Conservation (phyloP, 2,888 invertebrate genomes). For the Agonopterix arenella region DNA sequence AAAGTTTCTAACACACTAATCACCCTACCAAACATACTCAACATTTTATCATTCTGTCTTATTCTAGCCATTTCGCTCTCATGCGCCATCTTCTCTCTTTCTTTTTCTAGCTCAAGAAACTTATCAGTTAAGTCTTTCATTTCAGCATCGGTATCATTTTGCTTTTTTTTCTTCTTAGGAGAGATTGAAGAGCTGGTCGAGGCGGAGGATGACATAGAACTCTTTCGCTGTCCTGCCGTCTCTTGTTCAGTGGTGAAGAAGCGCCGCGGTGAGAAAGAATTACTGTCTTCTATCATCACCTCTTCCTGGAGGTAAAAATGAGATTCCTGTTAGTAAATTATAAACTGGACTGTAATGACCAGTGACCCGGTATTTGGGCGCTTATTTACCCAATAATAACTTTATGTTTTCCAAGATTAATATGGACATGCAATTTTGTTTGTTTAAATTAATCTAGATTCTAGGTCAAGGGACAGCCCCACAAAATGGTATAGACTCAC, state of each 20-base stretch:
- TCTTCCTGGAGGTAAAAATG: not conserved
- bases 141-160: not conserved
- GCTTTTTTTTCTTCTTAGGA: not conserved
- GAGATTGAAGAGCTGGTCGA: not conserved
- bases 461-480: no score
- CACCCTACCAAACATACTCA: conserved; percentile 16
- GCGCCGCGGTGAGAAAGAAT: not conserved
- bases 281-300: not conserved
- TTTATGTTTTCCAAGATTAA: no score
- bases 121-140: conserved; percentile 15
- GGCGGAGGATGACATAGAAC: not conserved
- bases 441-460: no score
- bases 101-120: conserved; percentile 18
- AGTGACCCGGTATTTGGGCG: no score
- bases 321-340: no score
- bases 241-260: not conserved
- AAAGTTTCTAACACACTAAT: conserved; percentile 19
- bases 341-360: no score
- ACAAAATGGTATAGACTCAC: no score
- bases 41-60: conserved; percentile 16
- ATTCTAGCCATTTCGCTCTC: conserved; percentile 23
- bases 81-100: conserved; percentile 17
- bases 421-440: no score
- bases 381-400: no score
- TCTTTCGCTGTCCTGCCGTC: not conserved